phyloP scores from a whole-genome alignment of 1,140 invertebrate genomes.

The Stenopsyche tienmushanensis region DNA sequence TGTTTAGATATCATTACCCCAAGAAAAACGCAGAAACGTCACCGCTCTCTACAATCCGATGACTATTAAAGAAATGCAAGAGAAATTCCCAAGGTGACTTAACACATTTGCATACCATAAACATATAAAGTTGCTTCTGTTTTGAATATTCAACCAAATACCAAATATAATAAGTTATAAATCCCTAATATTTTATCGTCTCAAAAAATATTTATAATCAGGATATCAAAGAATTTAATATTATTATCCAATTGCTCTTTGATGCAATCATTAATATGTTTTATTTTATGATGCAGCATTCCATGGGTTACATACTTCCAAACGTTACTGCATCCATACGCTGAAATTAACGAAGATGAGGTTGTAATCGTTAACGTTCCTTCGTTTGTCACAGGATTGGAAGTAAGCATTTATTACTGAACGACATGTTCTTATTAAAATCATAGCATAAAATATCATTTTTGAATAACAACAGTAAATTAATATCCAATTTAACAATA shows the following conservation, averaged over 20 bases:
- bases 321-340: slow-evolving; percentile 63
- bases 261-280: neutral
- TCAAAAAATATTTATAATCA: neutral
- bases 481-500: neutral
- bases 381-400: slow-evolving; percentile 69
- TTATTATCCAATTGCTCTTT: neutral
- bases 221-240: neutral
- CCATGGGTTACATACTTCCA: slow-evolving; percentile 84
- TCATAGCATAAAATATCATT: neutral
- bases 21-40: slow-evolving; percentile 88
- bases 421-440: slow-evolving; percentile 8
- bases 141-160: neutral
- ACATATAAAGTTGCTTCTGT: neutral
- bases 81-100: slow-evolving; percentile 64
- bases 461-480: too few relatives aligned
- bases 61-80: slow-evolving; percentile 72
- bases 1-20: slow-evolving; percentile 79
- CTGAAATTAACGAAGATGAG: slow-evolving; percentile 67
- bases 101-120: too few relatives aligned
- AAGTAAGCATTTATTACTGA: too few relatives aligned
- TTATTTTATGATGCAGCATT: slow-evolving; percentile 50
- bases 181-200: too few relatives aligned
- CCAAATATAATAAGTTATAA: too few relatives aligned
- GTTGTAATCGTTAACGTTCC: slow-evolving; percentile 80
- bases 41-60: slow-evolving; percentile 90